Evolutionary conservation across 2,888 invertebrate species (phyloP), one percentile per base, ranked within the genome.

Genomic region (Luperina testacea): DNA sequence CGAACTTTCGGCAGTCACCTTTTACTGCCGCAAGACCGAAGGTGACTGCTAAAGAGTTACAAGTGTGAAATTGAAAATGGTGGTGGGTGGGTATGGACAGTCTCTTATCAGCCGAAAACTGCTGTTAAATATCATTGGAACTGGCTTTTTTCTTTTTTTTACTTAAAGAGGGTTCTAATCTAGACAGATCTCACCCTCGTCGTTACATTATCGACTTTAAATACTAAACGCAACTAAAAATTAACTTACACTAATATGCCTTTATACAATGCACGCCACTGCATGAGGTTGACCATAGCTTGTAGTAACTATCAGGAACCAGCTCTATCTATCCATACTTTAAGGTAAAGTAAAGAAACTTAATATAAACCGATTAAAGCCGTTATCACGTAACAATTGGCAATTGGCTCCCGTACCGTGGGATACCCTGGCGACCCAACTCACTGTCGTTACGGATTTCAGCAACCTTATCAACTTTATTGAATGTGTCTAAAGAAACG

Each of bases 371-470:
- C 78, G 27, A 68, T 83, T 53, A 48, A 78, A 48, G 45, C 38
- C 38, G 61, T 68, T 80, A 78, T 80, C 78, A 83, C 68, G 78
- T 78, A 78, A 68, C 83, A 63, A 68, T 78, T 61, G 83, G 42
- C 20, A 20, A 32, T 82, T 45, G 57, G 61, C 59, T 27, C 15
- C 32, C n/a, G 38, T 38, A 17, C 67, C 78, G n/a, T 8, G 83
- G 78, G 15, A 11, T 38, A 32, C 75, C 51, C 51, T 8, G 64
- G 57, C 17, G 45, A 81, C 81, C 81, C 82, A 48, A 67, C 81
- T 81, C 81, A 81, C 76, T 81, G 81, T 81, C 81, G 70, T 70
- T 11, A 20, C 9, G 80, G 81, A 80, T 80, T 80, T 81, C 69
- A 76, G 59, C 70, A 20, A 76, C 76, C 70, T 81, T 81, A 81